A percentile compares a stretch with the other conserved stretches of the same genome.
Conservation (phyloP, 2,888 invertebrate genomes). For the Eustalomyia histrio region DNA sequence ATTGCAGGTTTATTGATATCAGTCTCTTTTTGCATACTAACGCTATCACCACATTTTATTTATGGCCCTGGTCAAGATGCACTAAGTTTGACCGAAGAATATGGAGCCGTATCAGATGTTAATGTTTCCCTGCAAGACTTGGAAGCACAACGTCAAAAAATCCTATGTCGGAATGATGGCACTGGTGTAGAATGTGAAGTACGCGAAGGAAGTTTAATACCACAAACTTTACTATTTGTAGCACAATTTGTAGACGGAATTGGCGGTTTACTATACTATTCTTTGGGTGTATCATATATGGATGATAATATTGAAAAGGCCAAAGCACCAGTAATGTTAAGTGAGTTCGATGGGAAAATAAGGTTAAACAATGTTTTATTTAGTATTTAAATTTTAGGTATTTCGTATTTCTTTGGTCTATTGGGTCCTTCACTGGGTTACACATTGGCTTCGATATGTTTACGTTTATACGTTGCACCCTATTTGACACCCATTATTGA, state of each 20-base stretch:
- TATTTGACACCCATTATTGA: conserved; percentile 83
- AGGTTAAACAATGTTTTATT: background rate
- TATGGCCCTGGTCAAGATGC: conserved; percentile 86
- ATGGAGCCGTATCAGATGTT: conserved; percentile 77
- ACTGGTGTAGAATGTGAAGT: conserved; percentile 76
- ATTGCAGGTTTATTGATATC: conserved; percentile 80
- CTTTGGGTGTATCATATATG: conserved; percentile 85
- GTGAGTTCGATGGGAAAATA: conserved; percentile 78
- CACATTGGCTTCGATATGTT: conserved; percentile 83
- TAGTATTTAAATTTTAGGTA: conserved; percentile 81
- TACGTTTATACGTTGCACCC: conserved; percentile 84
- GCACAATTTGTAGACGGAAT: conserved; percentile 85
- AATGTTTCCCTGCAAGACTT: conserved; percentile 77
- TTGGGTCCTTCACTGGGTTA: conserved; percentile 85
- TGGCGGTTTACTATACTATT: conserved; percentile 84
- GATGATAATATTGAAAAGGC: conserved; percentile 86
- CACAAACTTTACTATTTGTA: conserved; percentile 82
- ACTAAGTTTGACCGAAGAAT: conserved; percentile 82
- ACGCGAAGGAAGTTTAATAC: conserved; percentile 81
- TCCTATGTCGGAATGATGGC: conserved; percentile 79
- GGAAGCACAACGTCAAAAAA: conserved; percentile 80
- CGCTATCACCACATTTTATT: conserved; percentile 84
- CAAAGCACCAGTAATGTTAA: conserved; percentile 84
- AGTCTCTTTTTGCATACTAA: conserved; percentile 83
- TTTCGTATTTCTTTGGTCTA: conserved; percentile 84